phyloP scores from a whole-genome alignment of 2,797 vertebrate genomes.

The Cryptoblepharus egeriae region DNA sequence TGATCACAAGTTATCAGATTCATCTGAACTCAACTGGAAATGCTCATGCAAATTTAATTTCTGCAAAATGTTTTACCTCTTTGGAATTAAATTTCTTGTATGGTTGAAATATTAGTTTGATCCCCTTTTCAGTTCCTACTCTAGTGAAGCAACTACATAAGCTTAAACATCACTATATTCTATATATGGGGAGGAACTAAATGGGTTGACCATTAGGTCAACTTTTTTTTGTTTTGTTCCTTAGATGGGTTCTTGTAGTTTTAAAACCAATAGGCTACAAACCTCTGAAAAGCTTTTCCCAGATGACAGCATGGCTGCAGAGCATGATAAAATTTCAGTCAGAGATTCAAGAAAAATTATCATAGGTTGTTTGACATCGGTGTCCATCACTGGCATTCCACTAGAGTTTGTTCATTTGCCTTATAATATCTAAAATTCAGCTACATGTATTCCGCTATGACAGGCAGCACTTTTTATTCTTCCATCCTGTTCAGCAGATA shows the following conservation, averaged over 20 bases:
- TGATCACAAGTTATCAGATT: no score
- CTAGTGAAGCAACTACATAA: no score
- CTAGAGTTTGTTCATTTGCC: constrained; percentile 24
- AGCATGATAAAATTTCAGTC: neutral
- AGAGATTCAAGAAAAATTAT: neutral
- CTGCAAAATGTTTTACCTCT: no score
- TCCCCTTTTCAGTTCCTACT: no score
- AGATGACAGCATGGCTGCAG: neutral
- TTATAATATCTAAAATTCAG: neutral
- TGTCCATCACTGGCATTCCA: constrained; percentile 8
- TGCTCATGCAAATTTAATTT: no score
- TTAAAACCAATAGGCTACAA: neutral
- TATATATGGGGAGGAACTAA: no score
- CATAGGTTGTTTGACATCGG: constrained; percentile 1
- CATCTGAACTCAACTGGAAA: no score
- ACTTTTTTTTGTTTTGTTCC: no score
- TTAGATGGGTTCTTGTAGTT: neutral
- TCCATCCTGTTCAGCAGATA: neutral
- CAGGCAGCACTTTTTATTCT: neutral
- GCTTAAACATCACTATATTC: no score
- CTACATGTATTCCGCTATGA: neutral
- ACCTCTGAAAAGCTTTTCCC: neutral
- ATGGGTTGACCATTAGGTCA: no score
- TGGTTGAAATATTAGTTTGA: no score
- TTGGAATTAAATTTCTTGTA: no score